Evolutionary conservation across 2,113 vertebrate genomes (phyloP).

Genomic region (Falcunculus frontatus): DNA sequence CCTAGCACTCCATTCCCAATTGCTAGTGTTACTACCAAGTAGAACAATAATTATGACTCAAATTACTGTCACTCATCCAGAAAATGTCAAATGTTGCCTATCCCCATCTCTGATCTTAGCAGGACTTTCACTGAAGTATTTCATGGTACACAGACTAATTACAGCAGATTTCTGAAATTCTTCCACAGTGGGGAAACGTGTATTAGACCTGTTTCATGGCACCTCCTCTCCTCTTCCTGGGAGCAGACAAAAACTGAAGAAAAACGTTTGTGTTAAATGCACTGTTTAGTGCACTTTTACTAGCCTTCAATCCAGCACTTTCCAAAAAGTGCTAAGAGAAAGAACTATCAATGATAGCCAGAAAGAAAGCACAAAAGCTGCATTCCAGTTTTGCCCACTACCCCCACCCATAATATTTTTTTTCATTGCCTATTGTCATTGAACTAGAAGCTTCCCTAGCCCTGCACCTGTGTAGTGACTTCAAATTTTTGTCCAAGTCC

Average conservation of each 20-base stretch:
- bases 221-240: neutral
- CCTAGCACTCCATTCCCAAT: neutral
- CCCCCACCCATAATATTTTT: neutral
- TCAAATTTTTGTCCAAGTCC: neutral
- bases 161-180: neutral
- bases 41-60: neutral
- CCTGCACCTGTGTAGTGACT: neutral
- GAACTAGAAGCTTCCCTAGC: neutral
- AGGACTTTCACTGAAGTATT: neutral
- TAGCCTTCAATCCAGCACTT: neutral
- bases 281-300: neutral
- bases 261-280: neutral
- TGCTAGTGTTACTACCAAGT: neutral
- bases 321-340: neutral
- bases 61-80: neutral
- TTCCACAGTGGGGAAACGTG: neutral
- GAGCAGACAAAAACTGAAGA: neutral
- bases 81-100: neutral
- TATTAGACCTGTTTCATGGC: neutral
- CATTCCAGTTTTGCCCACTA: neutral
- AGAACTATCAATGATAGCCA: neutral
- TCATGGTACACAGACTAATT: neutral
- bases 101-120: neutral
- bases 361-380: neutral
- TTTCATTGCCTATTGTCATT: neutral